A percentile compares a stretch with the other conserved stretches of the same genome.
These are phyloP conservation scores for Thamnophis sirtalis DNA, from an alignment of 2,113 vertebrate species.

Conservation along the genomic window DNA sequence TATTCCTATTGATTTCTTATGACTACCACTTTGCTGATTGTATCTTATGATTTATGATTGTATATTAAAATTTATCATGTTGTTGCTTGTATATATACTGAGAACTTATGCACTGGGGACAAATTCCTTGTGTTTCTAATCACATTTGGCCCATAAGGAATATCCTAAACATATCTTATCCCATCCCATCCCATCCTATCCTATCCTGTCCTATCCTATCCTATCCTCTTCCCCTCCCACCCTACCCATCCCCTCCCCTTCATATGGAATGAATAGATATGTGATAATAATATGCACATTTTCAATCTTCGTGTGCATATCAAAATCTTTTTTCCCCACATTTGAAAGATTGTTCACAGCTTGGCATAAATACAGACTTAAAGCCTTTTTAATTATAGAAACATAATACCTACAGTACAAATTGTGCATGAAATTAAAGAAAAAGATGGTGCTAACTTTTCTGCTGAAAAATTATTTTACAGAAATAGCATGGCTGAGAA, in stretches of 20 bases:
- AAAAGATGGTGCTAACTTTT: neutral
- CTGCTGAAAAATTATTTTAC: neutral
- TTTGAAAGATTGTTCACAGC: neutral
- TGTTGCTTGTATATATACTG: neutral
- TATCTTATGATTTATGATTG: no score
- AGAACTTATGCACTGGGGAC: no score
- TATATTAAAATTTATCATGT: neutral
- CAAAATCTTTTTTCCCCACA: neutral
- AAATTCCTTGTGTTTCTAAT: neutral
- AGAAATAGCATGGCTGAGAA: neutral
- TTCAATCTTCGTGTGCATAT: neutral
- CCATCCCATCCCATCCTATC: no score
- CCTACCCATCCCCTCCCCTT: no score
- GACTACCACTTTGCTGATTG: neutral
- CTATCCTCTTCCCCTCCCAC: no score
- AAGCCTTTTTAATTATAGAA: neutral
- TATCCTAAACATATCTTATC: no score
- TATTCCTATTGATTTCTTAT: no score
- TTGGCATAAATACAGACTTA: neutral
- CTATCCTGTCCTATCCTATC: no score
- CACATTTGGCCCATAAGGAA: neutral
- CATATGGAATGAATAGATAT: neutral
- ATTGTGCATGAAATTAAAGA: neutral
- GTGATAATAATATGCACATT: neutral
- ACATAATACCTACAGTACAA: neutral